phyloP scores from a whole-genome alignment of 1,140 invertebrate species.

The Zaprionus vittiger region DNA sequence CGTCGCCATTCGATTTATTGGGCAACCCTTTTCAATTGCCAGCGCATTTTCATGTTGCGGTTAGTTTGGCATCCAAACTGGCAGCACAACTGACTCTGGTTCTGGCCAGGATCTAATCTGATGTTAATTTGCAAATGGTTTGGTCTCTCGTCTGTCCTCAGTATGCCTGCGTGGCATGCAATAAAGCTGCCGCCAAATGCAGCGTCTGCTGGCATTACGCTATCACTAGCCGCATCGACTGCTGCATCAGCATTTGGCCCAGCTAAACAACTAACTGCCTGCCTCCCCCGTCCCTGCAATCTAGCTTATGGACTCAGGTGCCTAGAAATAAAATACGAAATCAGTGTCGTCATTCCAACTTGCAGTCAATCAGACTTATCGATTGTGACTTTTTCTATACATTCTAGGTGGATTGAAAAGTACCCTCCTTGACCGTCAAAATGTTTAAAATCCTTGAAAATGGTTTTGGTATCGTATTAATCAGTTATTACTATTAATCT shows the following conservation, averaged over 20 bases:
- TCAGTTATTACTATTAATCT: no score
- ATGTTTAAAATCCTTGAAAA: no score
- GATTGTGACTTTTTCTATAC: no score
- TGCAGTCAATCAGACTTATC: neutral
- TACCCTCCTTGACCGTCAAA: no score
- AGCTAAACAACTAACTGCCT: neutral
- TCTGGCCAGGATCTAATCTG: constrained; percentile 22
- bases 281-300: no score
- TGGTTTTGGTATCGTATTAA: no score
- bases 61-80: constrained; percentile 37
- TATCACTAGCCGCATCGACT: constrained; percentile 1
- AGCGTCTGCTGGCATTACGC: neutral
- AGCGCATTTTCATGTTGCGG: constrained; percentile 45
- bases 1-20: constrained; percentile 41
- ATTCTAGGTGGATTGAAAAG: no score
- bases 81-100: neutral
- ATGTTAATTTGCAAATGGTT: constrained; percentile 47
- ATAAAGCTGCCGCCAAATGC: neutral
- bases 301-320: no score
- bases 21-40: constrained; percentile 38
- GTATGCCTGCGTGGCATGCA: neutral
- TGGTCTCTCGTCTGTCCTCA: neutral
- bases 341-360: neutral
- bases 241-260: neutral
- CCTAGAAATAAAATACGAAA: no score